Percentiles rank a stretch among this genome's conserved stretches.
Conservation (phyloP, 2,113 vertebrate genomes). For the Epinephelus cyanopodus region DNA sequence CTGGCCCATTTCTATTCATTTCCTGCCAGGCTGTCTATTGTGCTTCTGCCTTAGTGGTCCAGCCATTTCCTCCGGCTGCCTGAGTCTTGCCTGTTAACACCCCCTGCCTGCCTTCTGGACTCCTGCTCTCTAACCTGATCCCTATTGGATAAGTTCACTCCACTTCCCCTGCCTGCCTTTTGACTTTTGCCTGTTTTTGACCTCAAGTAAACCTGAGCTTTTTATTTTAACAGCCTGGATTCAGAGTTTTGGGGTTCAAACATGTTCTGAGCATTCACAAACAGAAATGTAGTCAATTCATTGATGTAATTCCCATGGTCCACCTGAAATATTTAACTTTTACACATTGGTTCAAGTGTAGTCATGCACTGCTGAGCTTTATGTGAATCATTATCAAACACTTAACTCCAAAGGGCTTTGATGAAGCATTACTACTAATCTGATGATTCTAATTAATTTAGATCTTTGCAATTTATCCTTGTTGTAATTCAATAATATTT, state of each 20-base stretch:
- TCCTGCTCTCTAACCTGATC: background rate
- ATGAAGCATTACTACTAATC: background rate
- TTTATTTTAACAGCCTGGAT: background rate
- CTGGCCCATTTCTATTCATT: background rate
- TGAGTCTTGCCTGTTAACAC: background rate
- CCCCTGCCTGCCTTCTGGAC: background rate
- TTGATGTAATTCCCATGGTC: background rate
- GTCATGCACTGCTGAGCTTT: background rate
- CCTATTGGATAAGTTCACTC: background rate
- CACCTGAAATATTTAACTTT: background rate
- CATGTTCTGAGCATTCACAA: background rate
- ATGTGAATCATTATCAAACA: background rate
- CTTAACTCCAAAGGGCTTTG: background rate
- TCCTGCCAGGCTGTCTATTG: background rate
- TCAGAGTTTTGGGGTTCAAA: background rate
- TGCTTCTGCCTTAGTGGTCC: background rate
- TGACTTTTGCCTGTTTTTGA: background rate
- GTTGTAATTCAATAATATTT: constrained; percentile 3
- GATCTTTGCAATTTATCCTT: background rate
- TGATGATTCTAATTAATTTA: background rate
- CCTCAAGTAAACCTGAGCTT: background rate
- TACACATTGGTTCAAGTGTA: background rate
- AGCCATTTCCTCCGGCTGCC: background rate
- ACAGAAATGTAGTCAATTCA: background rate
- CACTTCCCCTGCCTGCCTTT: background rate